Evolutionary conservation across 2,888 invertebrate species (phyloP).

Genomic region (Drosophila meridionalis): DNA sequence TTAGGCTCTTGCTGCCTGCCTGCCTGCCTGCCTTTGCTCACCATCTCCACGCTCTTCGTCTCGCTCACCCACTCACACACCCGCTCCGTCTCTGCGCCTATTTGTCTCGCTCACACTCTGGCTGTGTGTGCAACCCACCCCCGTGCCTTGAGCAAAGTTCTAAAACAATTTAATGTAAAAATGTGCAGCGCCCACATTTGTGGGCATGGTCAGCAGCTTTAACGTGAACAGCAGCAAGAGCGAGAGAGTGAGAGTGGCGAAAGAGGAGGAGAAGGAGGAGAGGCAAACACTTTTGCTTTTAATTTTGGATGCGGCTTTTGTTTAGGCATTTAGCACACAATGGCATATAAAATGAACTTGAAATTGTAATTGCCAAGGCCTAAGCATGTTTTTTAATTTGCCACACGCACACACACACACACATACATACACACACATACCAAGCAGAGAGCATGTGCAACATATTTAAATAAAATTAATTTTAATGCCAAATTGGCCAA

Average conservation of each 20-base stretch:
- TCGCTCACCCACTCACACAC: neutral
- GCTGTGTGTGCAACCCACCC: neutral
- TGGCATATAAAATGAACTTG: conserved; percentile 73
- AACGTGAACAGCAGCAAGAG: neutral
- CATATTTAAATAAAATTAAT: conserved; percentile 61
- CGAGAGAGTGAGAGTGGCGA: neutral
- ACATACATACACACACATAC: neutral
- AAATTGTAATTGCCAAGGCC: conserved; percentile 75
- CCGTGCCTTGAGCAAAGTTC: conserved; percentile 46
- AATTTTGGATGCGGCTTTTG: conserved; percentile 48
- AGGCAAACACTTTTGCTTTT: conserved; percentile 51
- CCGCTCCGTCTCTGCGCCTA: neutral
- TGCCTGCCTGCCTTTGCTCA: neutral
- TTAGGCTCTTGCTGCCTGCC: conserved; percentile 40
- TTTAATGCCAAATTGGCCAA: conserved; percentile 62
- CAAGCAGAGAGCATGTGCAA: conserved; percentile 9
- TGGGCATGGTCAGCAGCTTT: conserved; percentile 17
- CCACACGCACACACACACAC: neutral
- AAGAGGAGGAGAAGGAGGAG: neutral
- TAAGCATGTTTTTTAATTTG: conserved; percentile 21
- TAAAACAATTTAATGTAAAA: conserved; percentile 78
- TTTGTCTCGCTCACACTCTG: neutral
- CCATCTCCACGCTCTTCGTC: neutral
- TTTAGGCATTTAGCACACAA: conserved; percentile 30
- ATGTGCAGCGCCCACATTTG: conserved; percentile 26